These are phyloP conservation scores for Albula goreensis DNA, from an alignment of 2,113 vertebrate species.

Conservation along the genomic window DNA sequence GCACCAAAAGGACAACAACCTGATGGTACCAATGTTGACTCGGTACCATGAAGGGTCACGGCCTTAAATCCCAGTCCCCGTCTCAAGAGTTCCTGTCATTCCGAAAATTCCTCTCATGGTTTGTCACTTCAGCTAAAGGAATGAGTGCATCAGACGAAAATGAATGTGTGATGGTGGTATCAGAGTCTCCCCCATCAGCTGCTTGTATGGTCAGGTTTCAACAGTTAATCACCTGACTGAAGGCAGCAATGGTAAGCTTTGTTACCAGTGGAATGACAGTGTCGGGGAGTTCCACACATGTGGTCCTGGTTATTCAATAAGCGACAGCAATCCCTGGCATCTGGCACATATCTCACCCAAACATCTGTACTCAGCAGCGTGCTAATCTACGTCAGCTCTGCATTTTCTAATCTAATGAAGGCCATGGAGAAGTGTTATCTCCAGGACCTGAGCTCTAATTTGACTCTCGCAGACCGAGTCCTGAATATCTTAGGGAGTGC, in stretches of 20 bases:
- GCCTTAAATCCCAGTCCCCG: not conserved
- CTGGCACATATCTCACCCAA: not conserved
- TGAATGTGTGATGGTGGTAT: not conserved
- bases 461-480: not conserved
- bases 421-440: constrained; percentile 27
- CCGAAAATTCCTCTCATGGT: not conserved
- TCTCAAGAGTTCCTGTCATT: not conserved
- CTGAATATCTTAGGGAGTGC: not conserved
- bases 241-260: constrained; percentile 23
- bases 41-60: not conserved
- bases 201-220: not conserved
- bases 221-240: constrained; percentile 25
- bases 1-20: not conserved
- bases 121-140: not conserved
- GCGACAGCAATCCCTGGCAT: not conserved
- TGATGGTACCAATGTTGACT: not conserved
- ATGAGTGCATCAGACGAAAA: not conserved
- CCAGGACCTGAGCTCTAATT: not conserved
- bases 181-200: not conserved
- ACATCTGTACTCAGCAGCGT: constrained; percentile 19
- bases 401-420: constrained; percentile 42
- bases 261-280: constrained; percentile 28
- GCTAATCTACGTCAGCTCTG: constrained; percentile 38
- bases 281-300: constrained; percentile 24
- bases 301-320: constrained; percentile 45